A percentile compares a stretch with the other conserved stretches of the same genome.
These are phyloP conservation scores for Cheirogaleus medius DNA, from an alignment of 2,113 vertebrate genomes.

Conservation along the genomic window DNA sequence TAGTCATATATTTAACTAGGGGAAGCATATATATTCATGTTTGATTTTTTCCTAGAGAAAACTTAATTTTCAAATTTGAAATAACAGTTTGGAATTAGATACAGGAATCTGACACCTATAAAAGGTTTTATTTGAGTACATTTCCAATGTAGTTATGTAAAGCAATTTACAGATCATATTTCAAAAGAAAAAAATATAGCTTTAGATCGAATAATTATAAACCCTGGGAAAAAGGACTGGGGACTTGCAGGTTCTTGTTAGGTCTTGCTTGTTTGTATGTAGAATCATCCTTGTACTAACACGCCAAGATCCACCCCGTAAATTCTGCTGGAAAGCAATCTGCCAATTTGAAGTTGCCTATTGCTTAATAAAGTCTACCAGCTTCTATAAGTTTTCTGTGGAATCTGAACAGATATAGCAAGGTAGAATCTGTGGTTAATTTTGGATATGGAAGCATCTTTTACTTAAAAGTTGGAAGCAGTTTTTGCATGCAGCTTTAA, in stretches of 20 bases:
- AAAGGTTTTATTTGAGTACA: not conserved
- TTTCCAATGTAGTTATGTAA: conserved; percentile 15
- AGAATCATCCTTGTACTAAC: not conserved
- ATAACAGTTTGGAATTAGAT: not conserved
- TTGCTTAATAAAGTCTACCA: conserved; percentile 16
- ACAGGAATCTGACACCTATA: not conserved
- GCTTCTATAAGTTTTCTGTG: not conserved
- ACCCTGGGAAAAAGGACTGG: not conserved
- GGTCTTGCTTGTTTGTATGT: conserved; percentile 39
- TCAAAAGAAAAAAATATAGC: not conserved
- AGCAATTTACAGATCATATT: not conserved
- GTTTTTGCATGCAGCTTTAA: not conserved
- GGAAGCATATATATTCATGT: not conserved
- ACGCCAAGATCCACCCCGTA: conserved; percentile 4
- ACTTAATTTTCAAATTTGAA: not conserved
- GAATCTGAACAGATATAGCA: conserved; percentile 1
- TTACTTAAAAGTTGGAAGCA: conserved; percentile 46
- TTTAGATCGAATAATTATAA: conserved; percentile 36
- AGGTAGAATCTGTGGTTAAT: not conserved
- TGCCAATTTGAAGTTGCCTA: conserved; percentile 10
- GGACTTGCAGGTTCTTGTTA: conserved; percentile 51
- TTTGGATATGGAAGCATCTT: not conserved
- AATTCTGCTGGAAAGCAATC: conserved; percentile 19
- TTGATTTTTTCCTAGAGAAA: not conserved
- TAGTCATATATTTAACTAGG: not conserved